Base-by-base conservation (phyloP, 2,797 vertebrate species). In the Chaetophractus vellerosus region DNA sequence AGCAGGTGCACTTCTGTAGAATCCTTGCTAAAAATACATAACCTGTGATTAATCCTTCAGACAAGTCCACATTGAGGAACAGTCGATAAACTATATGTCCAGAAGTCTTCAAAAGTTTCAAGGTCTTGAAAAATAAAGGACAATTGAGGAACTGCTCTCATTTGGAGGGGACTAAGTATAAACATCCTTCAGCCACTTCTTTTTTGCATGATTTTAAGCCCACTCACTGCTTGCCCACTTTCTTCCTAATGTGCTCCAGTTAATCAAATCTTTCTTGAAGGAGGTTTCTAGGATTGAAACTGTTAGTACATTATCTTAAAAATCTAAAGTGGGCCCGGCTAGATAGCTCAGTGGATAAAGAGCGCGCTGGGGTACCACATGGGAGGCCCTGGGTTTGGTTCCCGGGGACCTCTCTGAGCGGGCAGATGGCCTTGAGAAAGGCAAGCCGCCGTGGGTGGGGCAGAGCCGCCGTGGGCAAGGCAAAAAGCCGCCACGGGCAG, bases 121-220 rank as follows among this genome's bases (percentile, higher is more conserved):
- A 88, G 10, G 23, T 76, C 48, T 85, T 92, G 18, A 85, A 76
- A 84, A 91, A 59, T 14, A 23, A 84, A 55, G 23, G 33, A 68
- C 9, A 79, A 52, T 12, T 48, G 4, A 92, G 21, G 31, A 75
- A 36, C 9, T 48, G 2, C 38, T 15, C 1, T 45, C 68, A 7
- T 5, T 36, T 28, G 7, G 36, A 75, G 33, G 61, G 69, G 12
- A 50, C 15, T 24, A 82, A 50, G 19, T 38, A 26, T 38, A 26
- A 68, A 36, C 64, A 66, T 9, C 5, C 26, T 71, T 81, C 9
- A 52, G 19, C 23, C 19, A n/a, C 33, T 84, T 74, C 26, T 90
- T n/a, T 59, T 24, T 84, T 18, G 31, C 8, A 64, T 48, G 31
- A n/a, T 14, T 85, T 81, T 48, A 83, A 83, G 9, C 28, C 16